These are phyloP conservation scores for Epistrophe eligans DNA, from an alignment of 2,888 invertebrate species.

Conservation along the genomic window DNA sequence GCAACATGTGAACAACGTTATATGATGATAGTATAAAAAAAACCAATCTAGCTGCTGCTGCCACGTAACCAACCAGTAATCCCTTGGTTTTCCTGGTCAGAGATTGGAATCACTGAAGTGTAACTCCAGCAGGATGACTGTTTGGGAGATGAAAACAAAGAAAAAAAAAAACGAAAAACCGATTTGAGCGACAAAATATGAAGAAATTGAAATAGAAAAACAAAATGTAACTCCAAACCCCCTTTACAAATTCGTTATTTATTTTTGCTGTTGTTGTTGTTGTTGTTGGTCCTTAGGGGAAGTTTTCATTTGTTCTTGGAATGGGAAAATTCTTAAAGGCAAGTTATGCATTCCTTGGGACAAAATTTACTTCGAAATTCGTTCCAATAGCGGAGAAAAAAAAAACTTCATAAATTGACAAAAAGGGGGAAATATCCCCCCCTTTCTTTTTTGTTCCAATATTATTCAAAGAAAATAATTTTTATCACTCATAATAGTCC, in stretches of 20 bases:
- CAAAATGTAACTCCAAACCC: background rate
- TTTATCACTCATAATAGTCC: background rate
- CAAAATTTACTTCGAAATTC: background rate
- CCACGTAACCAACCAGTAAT: slow-evolving; percentile 63
- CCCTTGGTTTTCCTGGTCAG: slow-evolving; percentile 58
- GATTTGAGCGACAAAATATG: slow-evolving; percentile 26
- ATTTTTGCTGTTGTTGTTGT: slow-evolving; percentile 42
- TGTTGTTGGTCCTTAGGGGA: background rate
- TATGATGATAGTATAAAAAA: slow-evolving; percentile 7
- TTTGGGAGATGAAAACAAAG: slow-evolving; percentile 9
- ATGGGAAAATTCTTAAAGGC: background rate
- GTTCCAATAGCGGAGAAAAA: background rate
- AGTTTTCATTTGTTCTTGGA: background rate
- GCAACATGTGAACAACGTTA: slow-evolving; percentile 28
- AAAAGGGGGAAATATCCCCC: background rate
- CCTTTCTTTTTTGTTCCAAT: no score
- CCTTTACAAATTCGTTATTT: slow-evolving; percentile 41
- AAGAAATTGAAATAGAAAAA: background rate
- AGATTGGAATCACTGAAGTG: slow-evolving; percentile 72
- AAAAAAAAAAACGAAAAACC: slow-evolving; percentile 5
- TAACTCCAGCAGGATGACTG: slow-evolving; percentile 55
- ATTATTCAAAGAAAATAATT: background rate
- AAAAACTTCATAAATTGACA: background rate
- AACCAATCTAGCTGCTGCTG: slow-evolving; percentile 56
- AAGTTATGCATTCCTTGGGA: background rate